Base-by-base conservation (phyloP, 2,113 vertebrate species). In the Aspiorhynchus laticeps region DNA sequence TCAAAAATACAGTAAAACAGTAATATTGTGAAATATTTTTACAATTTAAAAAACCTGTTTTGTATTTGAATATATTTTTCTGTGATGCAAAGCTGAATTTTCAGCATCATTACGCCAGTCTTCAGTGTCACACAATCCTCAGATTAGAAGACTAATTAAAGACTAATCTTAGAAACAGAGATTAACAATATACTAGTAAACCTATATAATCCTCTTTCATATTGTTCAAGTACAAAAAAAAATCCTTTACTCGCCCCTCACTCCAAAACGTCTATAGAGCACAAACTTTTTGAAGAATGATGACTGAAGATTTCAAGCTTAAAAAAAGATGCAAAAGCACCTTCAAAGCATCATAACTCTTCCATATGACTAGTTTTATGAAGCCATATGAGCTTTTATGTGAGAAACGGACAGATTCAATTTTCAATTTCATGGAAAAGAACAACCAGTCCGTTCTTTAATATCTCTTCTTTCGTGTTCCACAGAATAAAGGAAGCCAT, bases 101-200 rank as follows among this genome's bases (percentile, higher is more conserved):
- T 21, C 51, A 53, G 51, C 51, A 24, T 21, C 53, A 7, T 56
- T 56, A 56, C 53, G 21, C 19, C 6, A 21, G 53, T 56, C 19
- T 56, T 56, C 53, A 56, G 53, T 2, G 17, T 56, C 53, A 21
- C 53, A 21, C 2, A 0, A 56, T 56, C 53, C 53, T 21, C 15
- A 69, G 65, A 69, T 69, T 69, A 19, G 67, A 69, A 19, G 15
- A 69, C 31, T 69, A 69, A 67, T 67, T 67, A 67, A 67, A 69
- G 17, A 36, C 31, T 69, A 36, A 71, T 71, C 33, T 71, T 33
- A 69, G 15, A 33, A 36, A 33, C 8, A 71, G 67, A 71, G 67
- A 71, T 71, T 21, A 71, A 71, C 31, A 36, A 36, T 21, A 71
- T 33, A 71, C 17, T 71, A 36, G 31, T 36, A 71, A 21, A 0